Conservation (phyloP, 2,888 invertebrate species). For the Ferrisia virgata region DNA sequence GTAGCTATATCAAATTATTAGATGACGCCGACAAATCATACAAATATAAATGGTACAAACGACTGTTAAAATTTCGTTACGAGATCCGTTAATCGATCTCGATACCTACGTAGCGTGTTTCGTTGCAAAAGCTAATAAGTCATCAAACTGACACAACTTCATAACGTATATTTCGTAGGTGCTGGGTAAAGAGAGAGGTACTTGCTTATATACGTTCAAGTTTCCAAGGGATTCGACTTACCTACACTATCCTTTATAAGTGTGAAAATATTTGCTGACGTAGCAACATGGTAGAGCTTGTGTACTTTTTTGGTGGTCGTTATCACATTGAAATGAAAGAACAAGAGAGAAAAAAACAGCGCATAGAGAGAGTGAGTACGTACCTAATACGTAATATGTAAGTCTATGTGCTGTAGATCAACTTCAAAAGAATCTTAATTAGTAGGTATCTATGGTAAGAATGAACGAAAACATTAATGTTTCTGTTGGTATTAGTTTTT, state of each 20-base stretch:
- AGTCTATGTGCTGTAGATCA: neutral
- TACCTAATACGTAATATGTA: too few relatives aligned
- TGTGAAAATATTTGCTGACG: too few relatives aligned
- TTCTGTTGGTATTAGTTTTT: slow-evolving; percentile 26
- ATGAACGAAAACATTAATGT: slow-evolving; percentile 28
- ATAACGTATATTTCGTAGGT: too few relatives aligned
- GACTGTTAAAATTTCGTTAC: slow-evolving; percentile 5
- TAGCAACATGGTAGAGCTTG: too few relatives aligned
- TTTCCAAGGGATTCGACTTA: too few relatives aligned
- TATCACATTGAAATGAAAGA: neutral
- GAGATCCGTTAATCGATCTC: neutral
- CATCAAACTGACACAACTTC: neutral
- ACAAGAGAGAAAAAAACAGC: neutral
- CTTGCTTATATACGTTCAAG: too few relatives aligned
- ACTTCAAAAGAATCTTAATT: slow-evolving; percentile 30
- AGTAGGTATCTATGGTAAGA: slow-evolving; percentile 16
- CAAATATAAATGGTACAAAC: too few relatives aligned
- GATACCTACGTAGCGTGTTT: neutral
- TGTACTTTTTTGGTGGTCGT: neutral
- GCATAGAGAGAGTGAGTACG: too few relatives aligned
- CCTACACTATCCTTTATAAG: too few relatives aligned
- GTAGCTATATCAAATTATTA: neutral
- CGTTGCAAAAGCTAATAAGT: neutral
- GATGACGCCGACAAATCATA: neutral
- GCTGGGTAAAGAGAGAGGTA: too few relatives aligned